These are phyloP conservation scores for Scaptomyza graminum DNA, from an alignment of 1,140 invertebrate species.

Conservation along the genomic window DNA sequence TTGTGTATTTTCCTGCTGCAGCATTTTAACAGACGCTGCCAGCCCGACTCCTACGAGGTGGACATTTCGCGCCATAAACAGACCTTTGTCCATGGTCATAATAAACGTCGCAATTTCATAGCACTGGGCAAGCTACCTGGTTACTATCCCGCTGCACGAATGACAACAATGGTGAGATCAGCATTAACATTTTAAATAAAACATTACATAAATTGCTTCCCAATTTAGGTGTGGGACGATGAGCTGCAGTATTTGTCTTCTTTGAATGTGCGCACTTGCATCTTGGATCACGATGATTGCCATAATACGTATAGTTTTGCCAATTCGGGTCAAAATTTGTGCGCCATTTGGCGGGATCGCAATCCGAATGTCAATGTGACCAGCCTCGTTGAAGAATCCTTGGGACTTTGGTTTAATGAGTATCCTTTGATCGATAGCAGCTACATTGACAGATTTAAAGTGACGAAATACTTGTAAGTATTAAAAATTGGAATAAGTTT, in stretches of 20 bases:
- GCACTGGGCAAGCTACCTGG: conserved; percentile 73
- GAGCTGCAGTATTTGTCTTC: conserved; percentile 78
- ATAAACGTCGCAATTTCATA: conserved; percentile 73
- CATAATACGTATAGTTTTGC: conserved; percentile 76
- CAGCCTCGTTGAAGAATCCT: conserved; percentile 68
- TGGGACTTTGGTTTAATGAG: conserved; percentile 77
- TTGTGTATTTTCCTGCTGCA: conserved; percentile 22
- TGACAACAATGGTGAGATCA: conserved; percentile 77
- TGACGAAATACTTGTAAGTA: conserved; percentile 79
- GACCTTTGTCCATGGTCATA: conserved; percentile 74
- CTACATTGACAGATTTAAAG: conserved; percentile 67
- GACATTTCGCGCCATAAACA: conserved; percentile 63
- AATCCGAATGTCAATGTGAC: conserved; percentile 68
- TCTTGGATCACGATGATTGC: conserved; percentile 79
- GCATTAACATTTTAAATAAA: not conserved
- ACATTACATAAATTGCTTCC: not conserved
- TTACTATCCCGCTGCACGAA: conserved; percentile 75
- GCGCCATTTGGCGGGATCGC: conserved; percentile 66
- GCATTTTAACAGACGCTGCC: conserved; percentile 66
- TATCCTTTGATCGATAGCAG: conserved; percentile 71
- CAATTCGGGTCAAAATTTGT: conserved; percentile 76
- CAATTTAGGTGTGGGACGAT: conserved; percentile 75
- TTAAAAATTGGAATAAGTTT: not conserved
- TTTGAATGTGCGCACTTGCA: conserved; percentile 75
- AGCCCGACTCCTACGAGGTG: conserved; percentile 70